These are phyloP conservation scores for Macrobrachium rosenbergii DNA, from an alignment of 1,140 invertebrate genomes.

Conservation along the genomic window DNA sequence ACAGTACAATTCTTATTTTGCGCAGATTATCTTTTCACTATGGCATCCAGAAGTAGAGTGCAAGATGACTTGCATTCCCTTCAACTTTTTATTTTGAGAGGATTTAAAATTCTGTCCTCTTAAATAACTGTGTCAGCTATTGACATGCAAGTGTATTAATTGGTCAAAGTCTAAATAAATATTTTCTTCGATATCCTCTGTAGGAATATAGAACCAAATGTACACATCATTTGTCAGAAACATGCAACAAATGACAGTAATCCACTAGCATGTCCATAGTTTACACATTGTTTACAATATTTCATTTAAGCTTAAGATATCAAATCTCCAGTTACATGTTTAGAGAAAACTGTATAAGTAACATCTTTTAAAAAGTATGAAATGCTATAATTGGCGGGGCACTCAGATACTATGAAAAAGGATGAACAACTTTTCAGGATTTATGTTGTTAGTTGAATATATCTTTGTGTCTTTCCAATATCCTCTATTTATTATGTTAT, in stretches of 20 bases:
- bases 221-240: background rate
- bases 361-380: constrained; percentile 23
- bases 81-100: no score
- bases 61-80: no score
- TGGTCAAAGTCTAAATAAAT: no score
- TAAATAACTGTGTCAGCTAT: no score
- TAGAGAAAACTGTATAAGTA: background rate
- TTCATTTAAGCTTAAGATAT: constrained; percentile 29
- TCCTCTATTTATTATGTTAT: constrained; percentile 49
- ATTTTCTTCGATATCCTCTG: background rate
- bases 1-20: no score
- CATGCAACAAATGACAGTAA: background rate
- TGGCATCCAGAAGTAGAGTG: no score
- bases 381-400: constrained; percentile 51
- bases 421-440: constrained; percentile 38
- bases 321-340: constrained; percentile 16
- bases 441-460: constrained; percentile 49
- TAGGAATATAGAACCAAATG: background rate
- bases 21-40: no score
- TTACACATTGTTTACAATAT: constrained; percentile 35
- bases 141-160: no score
- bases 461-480: constrained; percentile 60
- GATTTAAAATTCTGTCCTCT: no score
- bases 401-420: constrained; percentile 50
- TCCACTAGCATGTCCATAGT: constrained; percentile 38